phyloP scores from a whole-genome alignment of 37 sponge, comb jelly and placozoan genomes.

The Beroe ovata region DNA sequence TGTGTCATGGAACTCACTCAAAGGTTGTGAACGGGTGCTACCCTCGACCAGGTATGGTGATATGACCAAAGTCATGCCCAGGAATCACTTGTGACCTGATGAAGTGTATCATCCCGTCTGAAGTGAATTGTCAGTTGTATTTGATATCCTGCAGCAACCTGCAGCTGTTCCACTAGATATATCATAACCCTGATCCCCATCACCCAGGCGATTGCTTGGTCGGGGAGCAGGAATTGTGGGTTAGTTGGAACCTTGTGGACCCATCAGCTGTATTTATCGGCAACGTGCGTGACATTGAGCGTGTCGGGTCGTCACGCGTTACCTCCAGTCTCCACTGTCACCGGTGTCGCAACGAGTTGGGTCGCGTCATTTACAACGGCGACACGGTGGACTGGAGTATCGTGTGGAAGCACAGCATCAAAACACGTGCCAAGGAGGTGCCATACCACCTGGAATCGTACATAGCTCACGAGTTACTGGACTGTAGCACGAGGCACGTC shows the following conservation, averaged over 20 bases:
- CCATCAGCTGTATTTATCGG: not conserved
- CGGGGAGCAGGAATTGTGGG: constrained; percentile 58
- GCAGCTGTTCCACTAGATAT: not conserved
- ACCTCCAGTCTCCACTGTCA: constrained; percentile 35
- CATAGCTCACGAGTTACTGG: constrained; percentile 31
- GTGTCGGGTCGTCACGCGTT: constrained; percentile 18
- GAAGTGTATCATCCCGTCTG: too few relatives aligned
- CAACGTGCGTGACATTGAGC: constrained; percentile 34
- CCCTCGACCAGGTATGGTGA: constrained; percentile 62
- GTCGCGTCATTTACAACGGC: constrained; percentile 29
- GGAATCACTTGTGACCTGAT: too few relatives aligned
- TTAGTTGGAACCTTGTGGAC: constrained; percentile 2
- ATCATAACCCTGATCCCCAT: not conserved
- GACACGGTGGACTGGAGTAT: constrained; percentile 47
- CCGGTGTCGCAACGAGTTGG: constrained; percentile 48
- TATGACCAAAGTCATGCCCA: too few relatives aligned
- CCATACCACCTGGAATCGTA: constrained; percentile 48
- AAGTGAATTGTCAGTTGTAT: not conserved
- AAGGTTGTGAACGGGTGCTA: constrained; percentile 41
- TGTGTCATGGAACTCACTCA: constrained; percentile 51
- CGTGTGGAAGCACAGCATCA: constrained; percentile 53
- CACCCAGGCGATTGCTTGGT: constrained; percentile 61
- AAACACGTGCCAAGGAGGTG: not conserved
- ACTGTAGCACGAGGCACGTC: constrained; percentile 40
- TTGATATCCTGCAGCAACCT: not conserved